Evolutionary conservation across 1,140 invertebrate genomes (phyloP).

Genomic region (Hylyphantes graminicola): DNA sequence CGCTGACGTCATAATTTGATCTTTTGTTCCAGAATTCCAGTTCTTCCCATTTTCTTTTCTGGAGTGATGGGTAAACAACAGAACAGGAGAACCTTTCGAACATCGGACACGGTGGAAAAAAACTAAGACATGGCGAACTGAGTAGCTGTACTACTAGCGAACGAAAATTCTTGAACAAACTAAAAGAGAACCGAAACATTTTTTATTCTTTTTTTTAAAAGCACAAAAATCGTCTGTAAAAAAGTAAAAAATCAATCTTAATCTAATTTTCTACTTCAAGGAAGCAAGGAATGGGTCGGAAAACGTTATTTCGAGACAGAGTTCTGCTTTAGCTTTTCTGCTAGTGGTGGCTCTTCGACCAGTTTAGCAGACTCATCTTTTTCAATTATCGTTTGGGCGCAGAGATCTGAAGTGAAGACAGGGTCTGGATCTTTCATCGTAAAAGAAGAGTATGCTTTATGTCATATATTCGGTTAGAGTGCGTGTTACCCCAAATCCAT

Average conservation of each 20-base stretch:
- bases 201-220: not conserved
- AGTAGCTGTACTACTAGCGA: not conserved
- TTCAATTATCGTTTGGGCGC: not conserved
- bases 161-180: constrained; percentile 8
- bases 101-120: not conserved
- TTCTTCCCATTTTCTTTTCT: not conserved
- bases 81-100: not conserved
- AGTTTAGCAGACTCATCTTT: constrained; percentile 12
- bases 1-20: not conserved
- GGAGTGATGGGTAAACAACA: not conserved
- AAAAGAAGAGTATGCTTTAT: not conserved
- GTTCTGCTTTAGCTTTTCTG: not conserved
- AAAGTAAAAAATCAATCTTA: constrained; percentile 26
- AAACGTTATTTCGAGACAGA: constrained; percentile 10
- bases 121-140: not conserved
- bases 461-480: not conserved
- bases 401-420: not conserved
- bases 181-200: not conserved
- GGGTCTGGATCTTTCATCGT: constrained; percentile 9
- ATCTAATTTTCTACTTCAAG: constrained; percentile 34
- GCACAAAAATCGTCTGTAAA: not conserved
- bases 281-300: constrained; percentile 6
- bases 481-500: too few species aligned
- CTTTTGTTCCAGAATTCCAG: not conserved
- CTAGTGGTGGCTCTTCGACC: not conserved